Conservation (phyloP, 2,888 invertebrate species). For the Heterodera filipjevi region DNA sequence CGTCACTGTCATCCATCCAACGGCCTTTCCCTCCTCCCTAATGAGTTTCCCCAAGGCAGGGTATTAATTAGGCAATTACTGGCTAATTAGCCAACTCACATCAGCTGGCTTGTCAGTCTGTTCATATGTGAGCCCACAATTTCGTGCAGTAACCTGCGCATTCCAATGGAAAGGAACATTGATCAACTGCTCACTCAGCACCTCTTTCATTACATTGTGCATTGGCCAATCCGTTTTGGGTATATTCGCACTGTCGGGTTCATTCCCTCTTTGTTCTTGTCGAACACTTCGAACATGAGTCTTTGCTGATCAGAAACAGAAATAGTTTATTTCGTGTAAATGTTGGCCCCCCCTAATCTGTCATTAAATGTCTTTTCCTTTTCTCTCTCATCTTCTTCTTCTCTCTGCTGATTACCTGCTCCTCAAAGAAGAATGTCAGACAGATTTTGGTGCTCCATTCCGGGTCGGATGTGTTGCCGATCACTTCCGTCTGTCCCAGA, state of each 20-base stretch:
- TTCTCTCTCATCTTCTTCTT: not conserved
- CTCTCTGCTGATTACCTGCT: conserved; percentile 60
- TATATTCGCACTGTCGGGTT: conserved; percentile 29
- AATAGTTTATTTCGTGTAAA: not conserved
- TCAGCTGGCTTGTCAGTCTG: conserved; percentile 47
- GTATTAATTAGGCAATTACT: no score
- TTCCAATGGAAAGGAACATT: not conserved
- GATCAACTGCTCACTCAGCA: not conserved
- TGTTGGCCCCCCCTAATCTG: no score
- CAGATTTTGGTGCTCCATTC: conserved; percentile 71
- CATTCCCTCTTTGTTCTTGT: conserved; percentile 41
- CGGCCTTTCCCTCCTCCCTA: conserved; percentile 53
- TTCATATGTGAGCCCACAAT: conserved; percentile 53
- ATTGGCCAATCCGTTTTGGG: conserved; percentile 33
- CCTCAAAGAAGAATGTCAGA: conserved; percentile 71
- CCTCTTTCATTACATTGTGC: conserved; percentile 27
- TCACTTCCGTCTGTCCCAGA: conserved; percentile 65
- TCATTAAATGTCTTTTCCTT: not conserved
- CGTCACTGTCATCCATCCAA: conserved; percentile 48
- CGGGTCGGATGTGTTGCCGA: conserved; percentile 69
- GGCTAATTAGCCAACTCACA: conserved; percentile 43
- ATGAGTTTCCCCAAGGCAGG: not conserved
- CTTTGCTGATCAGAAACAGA: conserved; percentile 66
- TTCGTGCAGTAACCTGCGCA: conserved; percentile 46
- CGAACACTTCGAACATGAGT: conserved; percentile 69